Conservation (phyloP, 2,797 vertebrate genomes). For the Melanotaenia nigrans region DNA sequence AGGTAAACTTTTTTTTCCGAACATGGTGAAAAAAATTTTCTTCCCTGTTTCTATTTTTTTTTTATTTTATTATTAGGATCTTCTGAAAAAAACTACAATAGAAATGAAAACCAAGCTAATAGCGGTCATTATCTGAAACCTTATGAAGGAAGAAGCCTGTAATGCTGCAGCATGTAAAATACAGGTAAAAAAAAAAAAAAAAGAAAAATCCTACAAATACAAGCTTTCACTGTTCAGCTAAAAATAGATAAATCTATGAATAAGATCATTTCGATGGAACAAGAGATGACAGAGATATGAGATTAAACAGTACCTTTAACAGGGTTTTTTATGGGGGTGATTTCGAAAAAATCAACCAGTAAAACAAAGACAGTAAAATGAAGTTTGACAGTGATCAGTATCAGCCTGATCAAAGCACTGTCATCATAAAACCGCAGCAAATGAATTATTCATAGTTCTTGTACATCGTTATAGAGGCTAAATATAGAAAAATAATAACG, state of each 20-base stretch:
- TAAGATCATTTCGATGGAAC: background rate
- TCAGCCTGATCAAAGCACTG: conserved; percentile 33
- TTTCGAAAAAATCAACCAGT: background rate
- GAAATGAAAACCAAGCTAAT: background rate
- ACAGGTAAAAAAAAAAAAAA: no score
- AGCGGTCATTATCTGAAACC: background rate
- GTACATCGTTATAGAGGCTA: background rate
- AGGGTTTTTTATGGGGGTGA: conserved; percentile 6
- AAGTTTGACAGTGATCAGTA: conserved; percentile 27
- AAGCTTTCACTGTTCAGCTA: background rate
- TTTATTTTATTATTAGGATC: background rate
- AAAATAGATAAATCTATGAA: background rate
- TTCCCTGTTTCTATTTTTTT: background rate
- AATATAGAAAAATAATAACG: conserved; percentile 15
- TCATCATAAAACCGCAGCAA: conserved; percentile 23
- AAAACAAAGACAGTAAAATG: background rate
- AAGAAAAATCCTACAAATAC: conserved; percentile 6
- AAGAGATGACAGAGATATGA: conserved; percentile 3
- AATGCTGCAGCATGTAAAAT: no score
- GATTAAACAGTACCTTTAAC: background rate
- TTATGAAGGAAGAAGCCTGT: background rate
- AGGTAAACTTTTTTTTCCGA: no score
- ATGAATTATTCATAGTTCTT: conserved; percentile 9
- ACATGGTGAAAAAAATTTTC: no score
- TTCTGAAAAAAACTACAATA: background rate